Evolutionary conservation across 35 echinoderm and acorn worm species (phyloP).

Genomic region (Hemicentrotus pulcherrimus): DNA sequence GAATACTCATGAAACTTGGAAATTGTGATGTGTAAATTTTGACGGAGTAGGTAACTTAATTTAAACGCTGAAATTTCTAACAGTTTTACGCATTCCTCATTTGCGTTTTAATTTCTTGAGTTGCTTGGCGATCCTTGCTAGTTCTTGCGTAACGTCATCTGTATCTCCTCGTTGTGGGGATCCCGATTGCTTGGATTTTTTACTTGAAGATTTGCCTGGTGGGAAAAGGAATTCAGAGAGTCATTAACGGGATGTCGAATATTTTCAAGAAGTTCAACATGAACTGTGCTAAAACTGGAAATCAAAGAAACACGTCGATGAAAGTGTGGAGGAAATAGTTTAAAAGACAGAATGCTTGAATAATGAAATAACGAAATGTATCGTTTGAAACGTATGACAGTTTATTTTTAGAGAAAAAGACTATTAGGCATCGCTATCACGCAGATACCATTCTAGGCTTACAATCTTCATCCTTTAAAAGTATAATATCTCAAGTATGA

Average conservation of each 20-base stretch:
- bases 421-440: neutral
- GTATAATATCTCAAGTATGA: neutral
- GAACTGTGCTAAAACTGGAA: no score
- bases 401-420: no score
- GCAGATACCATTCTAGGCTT: neutral
- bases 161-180: neutral
- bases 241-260: neutral
- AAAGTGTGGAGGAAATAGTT: no score
- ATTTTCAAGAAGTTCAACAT: no score
- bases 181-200: neutral
- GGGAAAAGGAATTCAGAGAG: neutral
- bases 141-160: constrained; percentile 26
- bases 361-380: neutral
- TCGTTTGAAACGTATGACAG: neutral
- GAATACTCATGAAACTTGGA: no score
- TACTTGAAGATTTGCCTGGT: constrained; percentile 11
- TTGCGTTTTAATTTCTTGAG: constrained; percentile 52
- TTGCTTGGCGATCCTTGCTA: constrained; percentile 15
- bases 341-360: no score
- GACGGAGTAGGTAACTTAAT: neutral
- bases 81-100: neutral
- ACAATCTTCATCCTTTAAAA: neutral
- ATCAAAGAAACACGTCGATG: no score
- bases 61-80: neutral
- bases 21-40: no score